phyloP scores from a whole-genome alignment of 2,113 vertebrate species.

The Gallinago undulata region DNA sequence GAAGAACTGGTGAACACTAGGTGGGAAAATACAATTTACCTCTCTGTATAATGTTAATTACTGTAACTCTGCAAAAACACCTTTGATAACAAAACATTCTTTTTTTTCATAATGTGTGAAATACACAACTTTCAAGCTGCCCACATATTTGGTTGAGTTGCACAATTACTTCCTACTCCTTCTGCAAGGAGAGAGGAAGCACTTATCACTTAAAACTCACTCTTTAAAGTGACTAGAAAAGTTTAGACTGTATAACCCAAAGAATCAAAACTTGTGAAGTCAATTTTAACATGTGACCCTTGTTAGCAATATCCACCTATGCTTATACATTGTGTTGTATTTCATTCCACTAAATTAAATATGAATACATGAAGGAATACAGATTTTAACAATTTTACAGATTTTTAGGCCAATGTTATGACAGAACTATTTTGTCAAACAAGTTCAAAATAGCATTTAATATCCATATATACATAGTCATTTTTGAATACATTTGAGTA shows the following conservation, averaged over 20 bases:
- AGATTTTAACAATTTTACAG: neutral
- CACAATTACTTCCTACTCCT: neutral
- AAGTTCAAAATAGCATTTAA: neutral
- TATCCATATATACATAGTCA: neutral
- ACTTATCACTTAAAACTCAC: neutral
- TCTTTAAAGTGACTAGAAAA: neutral
- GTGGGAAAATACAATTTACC: constrained; percentile 2
- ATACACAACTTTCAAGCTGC: neutral
- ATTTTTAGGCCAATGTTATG: too few species aligned
- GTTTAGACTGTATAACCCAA: neutral
- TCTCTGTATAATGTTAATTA: neutral
- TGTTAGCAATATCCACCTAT: neutral
- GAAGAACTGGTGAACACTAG: constrained; percentile 8
- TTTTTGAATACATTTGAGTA: neutral
- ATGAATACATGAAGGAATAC: neutral
- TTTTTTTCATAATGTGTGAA: neutral
- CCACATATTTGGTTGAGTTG: neutral
- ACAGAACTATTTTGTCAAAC: neutral
- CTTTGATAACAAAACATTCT: neutral
- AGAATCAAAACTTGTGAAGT: neutral
- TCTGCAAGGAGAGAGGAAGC: neutral
- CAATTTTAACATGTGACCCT: neutral
- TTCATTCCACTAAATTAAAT: neutral
- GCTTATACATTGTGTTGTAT: neutral
- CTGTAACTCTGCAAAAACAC: neutral